Percentiles rank a stretch among this genome's conserved stretches.
Evolutionary conservation across 2,113 vertebrate genomes (phyloP).

Genomic region (Tachuris rubrigastra): DNA sequence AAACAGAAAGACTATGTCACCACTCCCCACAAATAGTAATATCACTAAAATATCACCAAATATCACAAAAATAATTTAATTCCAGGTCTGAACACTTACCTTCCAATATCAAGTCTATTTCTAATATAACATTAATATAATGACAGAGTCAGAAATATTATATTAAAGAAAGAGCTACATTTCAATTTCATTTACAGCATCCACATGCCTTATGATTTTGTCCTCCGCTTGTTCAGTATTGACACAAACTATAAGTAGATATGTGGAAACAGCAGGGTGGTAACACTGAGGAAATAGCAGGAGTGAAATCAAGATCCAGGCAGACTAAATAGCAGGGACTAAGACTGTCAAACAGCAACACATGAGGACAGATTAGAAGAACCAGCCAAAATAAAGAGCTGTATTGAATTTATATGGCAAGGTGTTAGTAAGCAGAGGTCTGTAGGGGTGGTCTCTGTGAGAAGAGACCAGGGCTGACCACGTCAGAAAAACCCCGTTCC

Average conservation of each 20-base stretch:
- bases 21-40: not conserved
- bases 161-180: not conserved
- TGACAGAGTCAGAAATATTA: not conserved
- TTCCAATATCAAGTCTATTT: not conserved
- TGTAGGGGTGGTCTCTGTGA: not conserved
- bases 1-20: not conserved
- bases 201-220: not conserved
- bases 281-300: not conserved
- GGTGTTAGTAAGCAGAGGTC: not conserved
- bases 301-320: not conserved
- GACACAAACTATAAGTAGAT: not conserved
- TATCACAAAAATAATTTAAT: not conserved
- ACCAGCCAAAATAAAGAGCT: not conserved
- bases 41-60: not conserved
- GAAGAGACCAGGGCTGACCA: not conserved
- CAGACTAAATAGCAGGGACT: not conserved
- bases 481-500: not conserved
- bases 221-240: not conserved
- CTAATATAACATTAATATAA: not conserved
- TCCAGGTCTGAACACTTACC: not conserved
- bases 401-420: not conserved
- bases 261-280: not conserved
- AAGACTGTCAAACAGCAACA: not conserved
- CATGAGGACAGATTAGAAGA: not conserved
- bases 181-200: not conserved